Evolutionary conservation across 2,888 invertebrate genomes (phyloP).

Genomic region (Pyralis farinalis): DNA sequence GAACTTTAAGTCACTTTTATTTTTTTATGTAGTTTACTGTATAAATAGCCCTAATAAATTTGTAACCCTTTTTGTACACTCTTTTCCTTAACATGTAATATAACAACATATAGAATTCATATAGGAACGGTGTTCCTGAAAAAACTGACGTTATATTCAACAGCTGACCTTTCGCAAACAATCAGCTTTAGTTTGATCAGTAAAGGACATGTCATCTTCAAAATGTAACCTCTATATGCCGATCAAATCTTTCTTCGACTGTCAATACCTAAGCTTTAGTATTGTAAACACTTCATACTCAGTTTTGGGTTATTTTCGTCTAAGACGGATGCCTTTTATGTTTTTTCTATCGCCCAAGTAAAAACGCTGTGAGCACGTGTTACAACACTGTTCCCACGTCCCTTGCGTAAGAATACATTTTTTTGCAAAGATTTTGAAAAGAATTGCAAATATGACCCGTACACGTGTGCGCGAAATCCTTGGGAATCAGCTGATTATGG

Average conservation of each 20-base stretch:
- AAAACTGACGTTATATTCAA: too few relatives aligned
- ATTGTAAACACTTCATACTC: constrained; percentile 12
- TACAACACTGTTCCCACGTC: constrained; percentile 54
- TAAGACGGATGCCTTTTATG: constrained; percentile 19
- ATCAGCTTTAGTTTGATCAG: neutral
- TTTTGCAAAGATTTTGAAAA: constrained; percentile 35
- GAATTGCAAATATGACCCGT: constrained; percentile 51
- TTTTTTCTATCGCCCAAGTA: constrained; percentile 49
- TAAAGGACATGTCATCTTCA: constrained; percentile 1
- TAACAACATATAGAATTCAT: too few relatives aligned
- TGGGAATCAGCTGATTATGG: constrained; percentile 63
- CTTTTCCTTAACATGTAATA: too few relatives aligned
- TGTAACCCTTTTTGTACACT: too few relatives aligned
- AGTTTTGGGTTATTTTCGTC: constrained; percentile 11
- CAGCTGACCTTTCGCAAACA: too few relatives aligned
- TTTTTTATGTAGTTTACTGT: too few relatives aligned
- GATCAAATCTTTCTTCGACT: constrained; percentile 36
- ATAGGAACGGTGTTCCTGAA: too few relatives aligned
- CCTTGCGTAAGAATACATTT: constrained; percentile 57
- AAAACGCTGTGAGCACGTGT: constrained; percentile 44
- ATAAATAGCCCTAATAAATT: too few relatives aligned
- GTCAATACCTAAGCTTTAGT: constrained; percentile 24
- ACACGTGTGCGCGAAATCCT: constrained; percentile 53
- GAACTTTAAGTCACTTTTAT: too few relatives aligned
- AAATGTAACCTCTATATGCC: constrained; percentile 28